Conservation (phyloP, 2,888 invertebrate genomes). For the Melitaea athalia region DNA sequence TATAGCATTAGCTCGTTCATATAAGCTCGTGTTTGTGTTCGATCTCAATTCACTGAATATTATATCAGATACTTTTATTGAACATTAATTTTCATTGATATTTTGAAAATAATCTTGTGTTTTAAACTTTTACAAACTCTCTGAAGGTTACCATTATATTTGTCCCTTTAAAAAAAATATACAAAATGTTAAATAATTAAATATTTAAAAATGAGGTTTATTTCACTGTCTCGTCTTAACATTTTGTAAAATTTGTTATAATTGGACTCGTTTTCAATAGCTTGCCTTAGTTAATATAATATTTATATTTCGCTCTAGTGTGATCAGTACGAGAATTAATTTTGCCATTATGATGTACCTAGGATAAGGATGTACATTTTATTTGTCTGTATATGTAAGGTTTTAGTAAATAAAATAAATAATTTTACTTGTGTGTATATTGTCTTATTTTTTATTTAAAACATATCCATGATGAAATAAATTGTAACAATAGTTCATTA, state of each 20-base stretch:
- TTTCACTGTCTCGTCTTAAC: background rate
- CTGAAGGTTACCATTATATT: constrained; percentile 58
- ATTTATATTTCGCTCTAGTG: constrained; percentile 71
- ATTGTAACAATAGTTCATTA: too few species aligned
- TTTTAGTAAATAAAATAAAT: constrained; percentile 74
- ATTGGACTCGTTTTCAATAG: constrained; percentile 44
- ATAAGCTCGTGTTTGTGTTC: constrained; percentile 13
- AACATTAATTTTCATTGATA: background rate
- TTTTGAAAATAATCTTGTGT: background rate
- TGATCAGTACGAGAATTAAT: constrained; percentile 69
- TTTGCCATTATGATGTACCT: constrained; percentile 80
- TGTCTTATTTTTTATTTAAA: constrained; percentile 32
- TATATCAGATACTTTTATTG: background rate
- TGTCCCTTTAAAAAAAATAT: constrained; percentile 3
- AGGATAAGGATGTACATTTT: constrained; percentile 80
- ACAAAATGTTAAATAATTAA: background rate
- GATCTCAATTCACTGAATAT: constrained; percentile 24
- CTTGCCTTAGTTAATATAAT: constrained; percentile 71
- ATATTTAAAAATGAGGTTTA: background rate
- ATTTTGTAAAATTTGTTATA: background rate
- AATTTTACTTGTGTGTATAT: constrained; percentile 45
- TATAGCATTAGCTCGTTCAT: constrained; percentile 2
- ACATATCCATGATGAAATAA: background rate
- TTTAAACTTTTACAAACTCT: background rate
- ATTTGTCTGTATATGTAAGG: constrained; percentile 77